Evolutionary conservation across 2,888 invertebrate species (phyloP), one percentile per base, ranked within the genome.

Genomic region (Sarcophaga carnaria): DNA sequence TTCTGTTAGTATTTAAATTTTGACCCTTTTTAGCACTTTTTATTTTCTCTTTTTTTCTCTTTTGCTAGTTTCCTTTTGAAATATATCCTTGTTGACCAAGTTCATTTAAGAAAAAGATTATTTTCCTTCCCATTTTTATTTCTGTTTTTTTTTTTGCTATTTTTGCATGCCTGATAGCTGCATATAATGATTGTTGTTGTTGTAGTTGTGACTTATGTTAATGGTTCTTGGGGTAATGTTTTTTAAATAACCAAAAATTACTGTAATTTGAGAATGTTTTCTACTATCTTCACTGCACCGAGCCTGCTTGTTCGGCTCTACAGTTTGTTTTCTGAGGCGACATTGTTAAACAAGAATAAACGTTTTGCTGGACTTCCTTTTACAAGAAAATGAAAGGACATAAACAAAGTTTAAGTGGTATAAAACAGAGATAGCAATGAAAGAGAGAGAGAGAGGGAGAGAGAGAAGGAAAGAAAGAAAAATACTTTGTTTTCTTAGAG

Each of bases 161-260:
- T 37, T 60, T 76, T 75, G 11, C 54, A 37, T 37, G 37, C 37
- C 37, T 37, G 37, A 8, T 37, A 37, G 37, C 37, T 37, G 37
- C 37, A 37, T 37, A 37, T 10, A 37, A 37, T 37, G 37, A 27
- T 37, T 79, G 79, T 20, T 63, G 47, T 69, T 78, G 63, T 64
- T 78, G 81, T 80, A 66, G 76, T 72, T 85, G 79, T 83, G 85
- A 85, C 85, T 88, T 78, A 80, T 85, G 85, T 76, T 83, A 85
- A 85, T 85, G 82, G 77, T 62, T 85, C 74, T 83, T 74, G 67
- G 85, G 82, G 76, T 82, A 87, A 83, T 83, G 85, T 81, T 84
- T 81, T 81, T 84, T 84, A 78, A 84, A 84, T 83, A 83, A 84
- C 84, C 87, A 80, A 87, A 83, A 81, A 84, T 84, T 84, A 79